A percentile compares a stretch with the other conserved stretches of the same genome.
These are phyloP conservation scores for Tragelaphus eurycerus DNA, from an alignment of 2,797 vertebrate species.

Conservation along the genomic window DNA sequence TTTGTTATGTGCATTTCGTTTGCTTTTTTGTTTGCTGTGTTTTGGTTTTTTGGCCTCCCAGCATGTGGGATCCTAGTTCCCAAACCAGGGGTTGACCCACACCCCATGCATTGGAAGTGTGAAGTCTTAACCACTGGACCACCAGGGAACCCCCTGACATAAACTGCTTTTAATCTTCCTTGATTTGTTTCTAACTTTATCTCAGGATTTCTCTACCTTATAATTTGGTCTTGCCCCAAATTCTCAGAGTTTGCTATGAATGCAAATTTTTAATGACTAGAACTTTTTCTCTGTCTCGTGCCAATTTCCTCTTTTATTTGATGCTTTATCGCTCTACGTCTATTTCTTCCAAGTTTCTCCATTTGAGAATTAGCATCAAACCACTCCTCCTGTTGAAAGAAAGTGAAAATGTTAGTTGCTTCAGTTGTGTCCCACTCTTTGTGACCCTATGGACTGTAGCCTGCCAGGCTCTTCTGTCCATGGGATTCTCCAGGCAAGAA, in stretches of 20 bases:
- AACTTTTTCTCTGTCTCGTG: slow-evolving; percentile 3
- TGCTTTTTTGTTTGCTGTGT: background rate
- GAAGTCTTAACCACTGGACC: background rate
- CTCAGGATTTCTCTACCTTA: background rate
- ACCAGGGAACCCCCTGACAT: background rate
- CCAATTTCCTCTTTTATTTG: background rate
- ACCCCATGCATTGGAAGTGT: background rate
- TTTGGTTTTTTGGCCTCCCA: background rate
- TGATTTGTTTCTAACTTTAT: slow-evolving; percentile 40
- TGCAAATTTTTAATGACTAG: slow-evolving; percentile 6
- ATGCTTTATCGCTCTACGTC: background rate
- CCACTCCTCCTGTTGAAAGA: background rate
- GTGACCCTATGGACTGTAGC: background rate
- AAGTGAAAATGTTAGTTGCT: background rate
- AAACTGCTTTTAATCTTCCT: slow-evolving; percentile 3
- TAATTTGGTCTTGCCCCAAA: background rate
- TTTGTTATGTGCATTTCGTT: background rate
- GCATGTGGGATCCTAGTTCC: background rate
- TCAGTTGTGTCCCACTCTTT: background rate
- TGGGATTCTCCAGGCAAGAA: background rate
- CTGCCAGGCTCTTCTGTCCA: background rate
- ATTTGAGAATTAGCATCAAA: background rate
- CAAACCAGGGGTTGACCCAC: background rate
- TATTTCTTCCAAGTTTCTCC: slow-evolving; percentile 9
- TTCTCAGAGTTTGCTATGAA: background rate